Base-by-base conservation (phyloP, 1,140 invertebrate species). In the Fopius arisanus region DNA sequence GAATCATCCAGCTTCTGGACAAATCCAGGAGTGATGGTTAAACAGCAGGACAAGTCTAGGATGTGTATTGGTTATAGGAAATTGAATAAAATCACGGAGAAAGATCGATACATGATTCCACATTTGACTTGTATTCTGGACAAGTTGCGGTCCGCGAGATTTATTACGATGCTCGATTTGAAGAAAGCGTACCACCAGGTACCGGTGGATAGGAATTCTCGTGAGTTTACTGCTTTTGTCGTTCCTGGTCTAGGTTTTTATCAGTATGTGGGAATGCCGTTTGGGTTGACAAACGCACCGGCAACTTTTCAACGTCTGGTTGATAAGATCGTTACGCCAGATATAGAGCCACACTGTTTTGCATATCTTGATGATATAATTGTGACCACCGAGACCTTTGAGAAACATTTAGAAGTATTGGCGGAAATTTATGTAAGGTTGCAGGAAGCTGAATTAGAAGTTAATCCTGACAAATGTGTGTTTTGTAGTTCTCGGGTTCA, bases 231-330 rank as follows among this genome's bases (percentile, higher is more conserved):
- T 3, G 65, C 71, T 40, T 73, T 73, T 62, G 65, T 67, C 2
- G 84, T 86, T 3, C 82, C 81, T 12, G 81, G 82, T 41, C 77
- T 80, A 51, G 82, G 83, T 3, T 74, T 86, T 14, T 88, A 78
- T 69, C 78, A 82, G 54, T 90, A 85, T 72, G 77, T 70, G 14
- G 80, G 83, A 10, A 87, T 89, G 84, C 83, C 87, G 0, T 89
- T 88, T 79, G 88, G n/a, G 2, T 10, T 43, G 9, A 43, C 40
- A 3, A 43, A 43, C 14, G 40, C 40, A 2, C 40, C 40, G 10
- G 40, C 40, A 3, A 43, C 40, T 2, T 43, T 43, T 12, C 40
- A 43, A 12, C 40, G 40, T n/a, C 14, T 43, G 14, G n/a, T 43
- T 12, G 40, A 43, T 12, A 43, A 43, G 40, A n/a, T 43, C 14